Evolutionary conservation across 2,113 vertebrate genomes (phyloP).

Genomic region (Coturnix japonica): DNA sequence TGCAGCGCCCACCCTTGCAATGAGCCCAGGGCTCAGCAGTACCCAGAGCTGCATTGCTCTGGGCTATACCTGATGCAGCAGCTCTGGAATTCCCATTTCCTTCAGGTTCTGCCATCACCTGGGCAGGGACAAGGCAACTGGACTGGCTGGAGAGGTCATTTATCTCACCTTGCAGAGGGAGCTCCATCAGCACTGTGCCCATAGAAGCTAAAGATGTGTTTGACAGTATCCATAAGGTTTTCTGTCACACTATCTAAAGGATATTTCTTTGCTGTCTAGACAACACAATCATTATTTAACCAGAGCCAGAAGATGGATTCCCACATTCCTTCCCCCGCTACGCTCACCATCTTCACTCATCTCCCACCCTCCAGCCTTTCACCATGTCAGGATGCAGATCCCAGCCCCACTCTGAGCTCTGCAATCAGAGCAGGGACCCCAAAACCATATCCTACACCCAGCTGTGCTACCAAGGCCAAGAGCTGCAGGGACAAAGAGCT

Average conservation of each 20-base stretch:
- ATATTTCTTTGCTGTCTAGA: constrained; percentile 3
- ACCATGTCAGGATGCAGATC: not conserved
- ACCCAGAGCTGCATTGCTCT: not conserved
- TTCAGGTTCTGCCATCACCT: rapidly evolving
- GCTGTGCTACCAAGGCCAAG: rapidly evolving
- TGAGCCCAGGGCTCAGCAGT: not conserved
- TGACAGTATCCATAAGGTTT: constrained; percentile 65
- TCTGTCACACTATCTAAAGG: constrained; percentile 34
- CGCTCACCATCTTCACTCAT: not conserved
- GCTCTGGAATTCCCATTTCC: not conserved
- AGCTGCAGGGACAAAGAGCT: not conserved
- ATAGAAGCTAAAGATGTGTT: constrained; percentile 31
- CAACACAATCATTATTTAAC: not conserved
- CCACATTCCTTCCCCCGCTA: not conserved
- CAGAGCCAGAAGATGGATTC: constrained; percentile 25
- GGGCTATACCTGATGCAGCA: rapidly evolving
- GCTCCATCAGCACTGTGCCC: not conserved
- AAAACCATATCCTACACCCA: rapidly evolving
- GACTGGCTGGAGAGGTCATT: not conserved
- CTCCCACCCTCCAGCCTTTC: not conserved
- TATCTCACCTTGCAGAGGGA: not conserved
- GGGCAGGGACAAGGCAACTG: not conserved
- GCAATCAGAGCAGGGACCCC: not conserved
- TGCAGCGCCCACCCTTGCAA: not conserved
- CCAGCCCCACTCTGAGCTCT: rapidly evolving